phyloP scores from a whole-genome alignment of 2,113 vertebrate species.

The Oncorhynchus kisutch region DNA sequence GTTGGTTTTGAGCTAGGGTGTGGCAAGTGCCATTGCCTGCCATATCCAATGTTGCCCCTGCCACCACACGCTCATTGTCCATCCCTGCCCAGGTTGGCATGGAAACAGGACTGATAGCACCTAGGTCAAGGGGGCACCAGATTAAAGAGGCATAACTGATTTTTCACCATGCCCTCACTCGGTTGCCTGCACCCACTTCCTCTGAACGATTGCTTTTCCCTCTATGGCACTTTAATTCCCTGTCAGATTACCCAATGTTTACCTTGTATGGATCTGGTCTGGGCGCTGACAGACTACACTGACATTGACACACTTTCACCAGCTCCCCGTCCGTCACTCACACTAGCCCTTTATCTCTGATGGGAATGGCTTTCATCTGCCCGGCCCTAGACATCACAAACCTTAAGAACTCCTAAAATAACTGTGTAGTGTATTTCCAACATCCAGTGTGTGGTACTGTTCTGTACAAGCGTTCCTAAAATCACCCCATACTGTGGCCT shows the following conservation, averaged over 20 bases:
- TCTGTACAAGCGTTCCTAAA: no score
- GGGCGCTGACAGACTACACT: not conserved
- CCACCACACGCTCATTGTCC: not conserved
- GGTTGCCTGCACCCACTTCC: not conserved
- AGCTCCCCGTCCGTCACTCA: not conserved
- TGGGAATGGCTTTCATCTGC: not conserved
- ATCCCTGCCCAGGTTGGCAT: not conserved
- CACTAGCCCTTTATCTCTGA: not conserved
- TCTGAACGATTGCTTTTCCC: not conserved
- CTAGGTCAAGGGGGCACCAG: not conserved
- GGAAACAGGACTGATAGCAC: not conserved
- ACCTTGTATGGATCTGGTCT: not conserved
- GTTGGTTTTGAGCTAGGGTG: no score
- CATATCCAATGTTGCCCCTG: not conserved
- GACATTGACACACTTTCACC: not conserved
- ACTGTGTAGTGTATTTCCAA: no score
- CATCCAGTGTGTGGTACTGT: no score
- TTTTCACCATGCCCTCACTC: not conserved
- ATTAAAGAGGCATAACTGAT: not conserved
- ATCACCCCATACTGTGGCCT: no score
- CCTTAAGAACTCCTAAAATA: no score
- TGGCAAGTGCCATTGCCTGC: not conserved
- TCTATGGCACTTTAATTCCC: not conserved
- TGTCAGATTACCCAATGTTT: conserved; percentile 1
- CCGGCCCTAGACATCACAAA: not conserved